phyloP scores from a whole-genome alignment of 2,113 vertebrate genomes.

The Paralichthys olivaceus region DNA sequence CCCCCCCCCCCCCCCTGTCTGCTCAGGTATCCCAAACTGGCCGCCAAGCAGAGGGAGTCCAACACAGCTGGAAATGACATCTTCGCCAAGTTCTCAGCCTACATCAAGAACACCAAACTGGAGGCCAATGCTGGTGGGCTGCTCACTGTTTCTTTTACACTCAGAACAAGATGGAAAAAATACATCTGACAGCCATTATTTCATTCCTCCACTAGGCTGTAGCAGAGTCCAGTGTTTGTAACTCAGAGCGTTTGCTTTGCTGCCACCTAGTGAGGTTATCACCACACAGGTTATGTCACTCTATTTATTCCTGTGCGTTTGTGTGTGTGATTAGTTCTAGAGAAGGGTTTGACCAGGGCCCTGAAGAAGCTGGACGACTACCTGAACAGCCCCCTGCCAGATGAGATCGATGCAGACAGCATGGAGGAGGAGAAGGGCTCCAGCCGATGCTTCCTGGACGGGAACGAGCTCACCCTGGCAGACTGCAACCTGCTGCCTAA shows the following conservation, averaged over 20 bases:
- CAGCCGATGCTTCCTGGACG: conserved; percentile 91
- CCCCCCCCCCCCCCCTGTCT: conserved; percentile 16
- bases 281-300: neutral
- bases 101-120: conserved; percentile 95
- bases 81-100: conserved; percentile 98
- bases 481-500: conserved; percentile 99
- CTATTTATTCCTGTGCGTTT: neutral
- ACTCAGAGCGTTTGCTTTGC: conserved; percentile 26
- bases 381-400: conserved; percentile 88
- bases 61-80: conserved; percentile 97
- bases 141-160: conserved; percentile 37
- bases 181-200: neutral
- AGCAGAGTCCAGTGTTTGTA: conserved; percentile 60
- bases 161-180: neutral
- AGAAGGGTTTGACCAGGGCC: conserved; percentile 89
- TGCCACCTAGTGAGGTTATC: conserved; percentile 64
- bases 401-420: conserved; percentile 91
- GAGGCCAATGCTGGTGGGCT: conserved; percentile 91
- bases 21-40: conserved; percentile 93
- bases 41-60: conserved; percentile 92
- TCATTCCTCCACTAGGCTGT: conserved; percentile 62
- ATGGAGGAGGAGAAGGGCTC: conserved; percentile 89
- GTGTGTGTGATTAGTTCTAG: conserved; percentile 82
- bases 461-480: conserved; percentile 92
- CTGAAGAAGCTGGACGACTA: conserved; percentile 94